A percentile compares a stretch with the other conserved stretches of the same genome.
These are phyloP conservation scores for Listronotus oregonensis DNA, from an alignment of 1,140 invertebrate genomes.

Conservation along the genomic window DNA sequence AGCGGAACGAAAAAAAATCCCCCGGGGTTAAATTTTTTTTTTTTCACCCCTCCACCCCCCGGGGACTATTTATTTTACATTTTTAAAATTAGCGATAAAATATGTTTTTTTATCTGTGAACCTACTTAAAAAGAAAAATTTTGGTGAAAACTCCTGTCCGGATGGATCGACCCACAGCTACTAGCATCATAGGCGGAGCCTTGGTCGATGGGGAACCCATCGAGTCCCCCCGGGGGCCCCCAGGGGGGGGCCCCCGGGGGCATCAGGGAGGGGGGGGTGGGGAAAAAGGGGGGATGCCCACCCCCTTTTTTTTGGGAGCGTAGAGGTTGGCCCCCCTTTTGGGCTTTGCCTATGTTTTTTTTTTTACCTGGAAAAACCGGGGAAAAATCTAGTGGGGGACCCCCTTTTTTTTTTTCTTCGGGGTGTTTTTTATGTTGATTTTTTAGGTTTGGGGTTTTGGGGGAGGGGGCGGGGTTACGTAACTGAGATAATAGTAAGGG, in stretches of 20 bases:
- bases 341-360: conserved; percentile 99
- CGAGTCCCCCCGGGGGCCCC: conserved; percentile 87
- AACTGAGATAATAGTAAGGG: no score
- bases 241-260: conserved; percentile 86
- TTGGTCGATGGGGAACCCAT: conserved; percentile 84
- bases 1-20: no score
- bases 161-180: conserved; percentile 86
- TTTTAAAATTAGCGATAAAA: no score
- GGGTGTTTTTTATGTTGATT: no score
- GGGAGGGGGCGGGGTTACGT: no score
- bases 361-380: no score
- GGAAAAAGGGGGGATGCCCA: conserved; percentile 90
- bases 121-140: conserved; percentile 27
- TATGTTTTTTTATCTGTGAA: conserved; percentile 4
- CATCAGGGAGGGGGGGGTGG: conserved; percentile 90
- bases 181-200: conserved; percentile 83
- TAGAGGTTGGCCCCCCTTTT: conserved; percentile 99
- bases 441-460: no score
- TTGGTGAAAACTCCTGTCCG: conserved; percentile 45
- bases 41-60: no score
- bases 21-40: no score
- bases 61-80: no score
- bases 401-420: no score
- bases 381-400: no score
- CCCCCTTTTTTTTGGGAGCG: conserved; percentile 97